Base-by-base conservation (phyloP, 2,113 vertebrate genomes). In the Aptenodytes patagonicus region DNA sequence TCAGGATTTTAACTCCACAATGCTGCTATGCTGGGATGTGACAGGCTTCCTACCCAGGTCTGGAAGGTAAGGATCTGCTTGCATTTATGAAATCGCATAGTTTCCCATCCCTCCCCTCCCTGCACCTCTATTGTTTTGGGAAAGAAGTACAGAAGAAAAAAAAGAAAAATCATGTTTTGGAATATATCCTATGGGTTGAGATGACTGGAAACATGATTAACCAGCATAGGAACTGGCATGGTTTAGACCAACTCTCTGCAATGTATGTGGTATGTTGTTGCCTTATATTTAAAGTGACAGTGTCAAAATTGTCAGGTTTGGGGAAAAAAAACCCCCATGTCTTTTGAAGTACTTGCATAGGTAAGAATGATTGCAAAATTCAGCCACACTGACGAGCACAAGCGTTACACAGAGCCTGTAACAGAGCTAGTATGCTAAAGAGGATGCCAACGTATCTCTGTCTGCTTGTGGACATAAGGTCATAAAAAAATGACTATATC, bases 41-140 rank as follows among this genome's bases (percentile, higher is more conserved):
- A 95, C 78, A 93, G 69, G 85, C 76, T 95, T 68, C 88, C 81
- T 85, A 10, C 72, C 75, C 91, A 32, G 89, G 49, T 71, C 93
- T 96, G 86, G 57, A 95, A 97, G 96, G 95, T 97, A 95, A 64
- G 95, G 73, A 72, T 95, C 62, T 86, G 72, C 58, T 71, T 83
- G 62, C 58, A 46, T 70, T 26, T 40, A 16, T 79, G 38, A 76
- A 83, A 66, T 70, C 1, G 0, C 11, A 32, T 42, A 5, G 22
- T 80, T 94, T 70, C 42, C 46, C 36, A 82, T 28, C 69, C 55
- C 21, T 92, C 36, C 77, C 38, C 49, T 81, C 22, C 55, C 55
- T 65, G 20, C 28, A 18, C 13, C 18, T 32, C 19, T 77, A 7
- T 29, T 76, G 42, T 83, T 93, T 80, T 65, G 73, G 32, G 34